Conservation (phyloP, 2,113 vertebrate species). For the Carlito syrichta region DNA sequence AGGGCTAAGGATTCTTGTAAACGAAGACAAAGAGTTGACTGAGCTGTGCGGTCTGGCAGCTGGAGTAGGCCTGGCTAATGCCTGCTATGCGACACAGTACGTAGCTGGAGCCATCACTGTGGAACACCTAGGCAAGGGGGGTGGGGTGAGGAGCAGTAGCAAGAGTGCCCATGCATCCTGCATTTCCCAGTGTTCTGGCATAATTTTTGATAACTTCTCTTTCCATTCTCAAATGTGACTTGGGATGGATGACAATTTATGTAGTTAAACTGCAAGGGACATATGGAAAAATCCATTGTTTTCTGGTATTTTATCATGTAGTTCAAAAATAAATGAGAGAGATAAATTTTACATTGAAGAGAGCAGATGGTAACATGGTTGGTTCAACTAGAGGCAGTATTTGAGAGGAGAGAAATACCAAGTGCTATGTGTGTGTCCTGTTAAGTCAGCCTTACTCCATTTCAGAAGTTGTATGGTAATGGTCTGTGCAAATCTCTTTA, state of each 20-base stretch:
- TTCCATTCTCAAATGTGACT: not conserved
- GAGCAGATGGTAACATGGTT: not conserved
- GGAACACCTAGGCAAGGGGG: not conserved
- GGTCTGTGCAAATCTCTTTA: not conserved
- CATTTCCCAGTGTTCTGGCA: not conserved
- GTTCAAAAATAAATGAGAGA: conserved; percentile 4
- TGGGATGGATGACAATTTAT: not conserved
- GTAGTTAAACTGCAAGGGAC: not conserved
- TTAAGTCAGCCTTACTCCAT: not conserved
- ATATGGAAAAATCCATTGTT: not conserved
- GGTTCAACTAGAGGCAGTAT: not conserved
- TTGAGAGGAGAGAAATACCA: not conserved
- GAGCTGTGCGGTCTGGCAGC: conserved; percentile 71
- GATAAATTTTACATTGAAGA: not conserved
- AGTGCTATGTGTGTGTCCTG: not conserved
- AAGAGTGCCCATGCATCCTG: rapidly evolving
- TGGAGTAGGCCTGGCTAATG: conserved; percentile 80
- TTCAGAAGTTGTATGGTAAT: not conserved
- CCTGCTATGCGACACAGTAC: conserved; percentile 82
- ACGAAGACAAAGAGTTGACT: conserved; percentile 79
- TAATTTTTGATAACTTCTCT: not conserved
- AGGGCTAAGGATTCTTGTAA: conserved; percentile 46
- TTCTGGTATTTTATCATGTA: not conserved
- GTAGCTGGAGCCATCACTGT: not conserved
- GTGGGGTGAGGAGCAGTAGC: not conserved